A percentile compares a stretch with the other conserved stretches of the same genome.
Conservation (phyloP, 2,888 invertebrate species). For the Sylvicola cinctus region DNA sequence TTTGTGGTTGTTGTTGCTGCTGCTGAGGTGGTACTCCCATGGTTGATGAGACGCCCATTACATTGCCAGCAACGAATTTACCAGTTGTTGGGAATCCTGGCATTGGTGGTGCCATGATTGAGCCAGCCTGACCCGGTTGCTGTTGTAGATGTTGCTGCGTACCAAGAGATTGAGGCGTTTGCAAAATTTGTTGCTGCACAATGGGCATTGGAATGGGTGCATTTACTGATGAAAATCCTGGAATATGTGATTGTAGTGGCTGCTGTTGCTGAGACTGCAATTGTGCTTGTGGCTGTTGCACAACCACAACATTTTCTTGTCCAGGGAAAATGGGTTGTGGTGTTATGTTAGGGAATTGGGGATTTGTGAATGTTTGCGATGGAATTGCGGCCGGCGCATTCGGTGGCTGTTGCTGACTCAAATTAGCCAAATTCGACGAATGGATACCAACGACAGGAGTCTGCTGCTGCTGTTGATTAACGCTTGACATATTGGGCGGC, state of each 20-base stretch:
- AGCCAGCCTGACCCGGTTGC: slow-evolving; percentile 1
- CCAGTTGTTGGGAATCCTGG: too few relatives aligned
- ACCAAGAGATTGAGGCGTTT: slow-evolving; percentile 6
- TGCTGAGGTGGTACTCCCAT: slow-evolving; percentile 15
- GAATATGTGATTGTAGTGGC: slow-evolving; percentile 19
- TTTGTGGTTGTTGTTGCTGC: slow-evolving; percentile 20
- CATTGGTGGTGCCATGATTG: slow-evolving; percentile 21
- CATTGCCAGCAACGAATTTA: too few relatives aligned
- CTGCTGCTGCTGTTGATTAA: neutral
- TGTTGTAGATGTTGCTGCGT: slow-evolving; percentile 1
- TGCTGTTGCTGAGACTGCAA: slow-evolving; percentile 29
- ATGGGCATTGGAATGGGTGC: slow-evolving; percentile 16
- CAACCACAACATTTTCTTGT: slow-evolving; percentile 15
- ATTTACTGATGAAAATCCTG: slow-evolving; percentile 13
- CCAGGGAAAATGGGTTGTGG: slow-evolving; percentile 10
- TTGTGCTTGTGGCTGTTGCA: slow-evolving; percentile 27
- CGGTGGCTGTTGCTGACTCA: neutral
- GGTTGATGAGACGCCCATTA: too few relatives aligned
- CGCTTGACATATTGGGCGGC: neutral
- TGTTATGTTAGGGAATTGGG: slow-evolving; percentile 34
- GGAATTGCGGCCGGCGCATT: slow-evolving; percentile 34
- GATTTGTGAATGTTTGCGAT: slow-evolving; percentile 71
- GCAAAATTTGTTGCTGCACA: slow-evolving; percentile 8
- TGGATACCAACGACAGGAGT: neutral
- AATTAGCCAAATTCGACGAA: neutral